phyloP scores from a whole-genome alignment of 1,140 invertebrate genomes.

The Ectropis grisescens region DNA sequence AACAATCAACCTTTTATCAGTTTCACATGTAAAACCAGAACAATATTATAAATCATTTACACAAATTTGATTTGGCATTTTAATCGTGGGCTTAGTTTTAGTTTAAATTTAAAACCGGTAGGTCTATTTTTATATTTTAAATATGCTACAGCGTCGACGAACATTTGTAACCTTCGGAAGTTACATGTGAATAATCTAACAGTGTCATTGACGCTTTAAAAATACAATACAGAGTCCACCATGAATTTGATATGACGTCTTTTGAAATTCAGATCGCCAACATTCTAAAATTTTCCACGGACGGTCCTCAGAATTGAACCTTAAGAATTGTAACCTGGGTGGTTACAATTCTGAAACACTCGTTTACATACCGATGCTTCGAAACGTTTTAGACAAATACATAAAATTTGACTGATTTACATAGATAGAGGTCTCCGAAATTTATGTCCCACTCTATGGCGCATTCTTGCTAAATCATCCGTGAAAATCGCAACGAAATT shows the following conservation, averaged over 20 bases:
- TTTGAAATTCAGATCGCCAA: slow-evolving; percentile 32
- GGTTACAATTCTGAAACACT: slow-evolving; percentile 7
- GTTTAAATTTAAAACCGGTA: too few species aligned
- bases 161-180: too few species aligned
- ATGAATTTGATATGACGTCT: slow-evolving; percentile 29
- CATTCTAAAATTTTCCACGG: slow-evolving; percentile 36
- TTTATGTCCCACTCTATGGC: slow-evolving; percentile 32
- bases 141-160: too few species aligned
- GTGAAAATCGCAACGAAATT: slow-evolving; percentile 37
- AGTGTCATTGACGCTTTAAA: slow-evolving; percentile 3
- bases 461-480: slow-evolving; percentile 39
- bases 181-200: too few species aligned
- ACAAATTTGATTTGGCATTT: too few species aligned
- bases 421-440: slow-evolving; percentile 21
- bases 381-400: slow-evolving; percentile 7
- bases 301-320: slow-evolving; percentile 29
- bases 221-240: slow-evolving; percentile 7
- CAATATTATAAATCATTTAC: too few species aligned
- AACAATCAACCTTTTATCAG: too few species aligned
- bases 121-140: too few species aligned
- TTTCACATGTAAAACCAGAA: too few species aligned
- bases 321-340: slow-evolving; percentile 21
- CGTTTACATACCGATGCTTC: slow-evolving; percentile 11
- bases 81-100: too few species aligned
- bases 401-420: slow-evolving; percentile 32